Evolutionary conservation across 2,797 vertebrate genomes (phyloP).

Genomic region (Alosa sapidissima): DNA sequence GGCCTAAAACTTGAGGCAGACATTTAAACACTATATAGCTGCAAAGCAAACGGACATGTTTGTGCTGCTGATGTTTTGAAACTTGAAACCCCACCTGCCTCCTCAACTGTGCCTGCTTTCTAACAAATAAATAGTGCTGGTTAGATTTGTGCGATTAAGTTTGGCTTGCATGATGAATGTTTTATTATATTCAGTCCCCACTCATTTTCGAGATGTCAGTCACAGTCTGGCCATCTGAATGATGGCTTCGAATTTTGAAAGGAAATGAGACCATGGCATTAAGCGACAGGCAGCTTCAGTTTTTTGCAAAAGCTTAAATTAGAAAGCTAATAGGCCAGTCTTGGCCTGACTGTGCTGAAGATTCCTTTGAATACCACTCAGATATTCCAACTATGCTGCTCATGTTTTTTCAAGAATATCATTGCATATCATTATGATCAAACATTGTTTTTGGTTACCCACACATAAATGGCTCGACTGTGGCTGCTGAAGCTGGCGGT

Average conservation of each 20-base stretch:
- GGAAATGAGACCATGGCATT: background rate
- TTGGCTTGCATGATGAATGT: background rate
- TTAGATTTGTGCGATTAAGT: background rate
- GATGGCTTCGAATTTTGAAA: background rate
- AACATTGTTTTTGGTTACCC: background rate
- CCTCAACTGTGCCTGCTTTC: background rate
- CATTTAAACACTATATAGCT: no score
- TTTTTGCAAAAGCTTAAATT: background rate
- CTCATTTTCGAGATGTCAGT: conserved; percentile 6
- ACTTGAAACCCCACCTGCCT: background rate
- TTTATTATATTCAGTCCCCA: background rate
- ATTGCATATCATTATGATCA: background rate
- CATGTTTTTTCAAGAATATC: background rate
- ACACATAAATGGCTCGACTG: no score
- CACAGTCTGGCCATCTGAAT: background rate
- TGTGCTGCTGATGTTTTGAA: background rate
- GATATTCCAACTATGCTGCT: background rate
- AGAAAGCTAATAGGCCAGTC: background rate
- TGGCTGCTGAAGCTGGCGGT: background rate
- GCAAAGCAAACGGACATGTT: no score
- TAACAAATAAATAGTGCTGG: background rate
- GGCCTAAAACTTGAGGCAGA: no score
- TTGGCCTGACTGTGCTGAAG: background rate
- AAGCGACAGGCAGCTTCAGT: background rate
- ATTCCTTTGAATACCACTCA: background rate